phyloP scores from a whole-genome alignment of 2,888 invertebrate species.

The Ametastegia equiseti region DNA sequence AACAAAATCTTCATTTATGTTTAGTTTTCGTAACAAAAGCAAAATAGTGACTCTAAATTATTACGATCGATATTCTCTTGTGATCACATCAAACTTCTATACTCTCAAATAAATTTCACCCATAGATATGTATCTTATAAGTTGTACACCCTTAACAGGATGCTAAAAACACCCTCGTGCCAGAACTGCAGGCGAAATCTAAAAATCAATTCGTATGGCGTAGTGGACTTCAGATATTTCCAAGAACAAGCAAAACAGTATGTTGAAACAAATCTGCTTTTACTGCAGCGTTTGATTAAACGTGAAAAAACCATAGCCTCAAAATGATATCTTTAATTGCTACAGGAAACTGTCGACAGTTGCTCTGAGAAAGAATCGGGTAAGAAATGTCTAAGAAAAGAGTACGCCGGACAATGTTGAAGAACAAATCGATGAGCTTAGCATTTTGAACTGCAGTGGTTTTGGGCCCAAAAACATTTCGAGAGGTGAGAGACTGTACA shows the following conservation, averaged over 20 bases:
- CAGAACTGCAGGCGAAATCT: background rate
- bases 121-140: background rate
- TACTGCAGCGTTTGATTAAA: background rate
- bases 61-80: background rate
- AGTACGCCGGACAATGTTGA: background rate
- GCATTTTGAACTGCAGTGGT: background rate
- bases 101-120: background rate
- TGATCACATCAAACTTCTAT: background rate
- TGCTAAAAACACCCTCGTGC: background rate
- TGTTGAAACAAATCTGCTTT: background rate
- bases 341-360: background rate
- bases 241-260: background rate
- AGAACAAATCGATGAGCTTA: background rate
- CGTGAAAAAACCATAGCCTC: background rate
- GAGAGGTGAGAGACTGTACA: background rate
- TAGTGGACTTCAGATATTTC: background rate
- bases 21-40: background rate
- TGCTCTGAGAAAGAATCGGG: background rate
- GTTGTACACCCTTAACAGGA: background rate
- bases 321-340: background rate
- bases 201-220: background rate
- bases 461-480: background rate
- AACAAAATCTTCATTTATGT: background rate
- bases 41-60: slow-evolving; percentile 6
- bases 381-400: background rate